Evolutionary conservation across 2,797 vertebrate genomes (phyloP).

Genomic region (Eleutherodactylus coqui): DNA sequence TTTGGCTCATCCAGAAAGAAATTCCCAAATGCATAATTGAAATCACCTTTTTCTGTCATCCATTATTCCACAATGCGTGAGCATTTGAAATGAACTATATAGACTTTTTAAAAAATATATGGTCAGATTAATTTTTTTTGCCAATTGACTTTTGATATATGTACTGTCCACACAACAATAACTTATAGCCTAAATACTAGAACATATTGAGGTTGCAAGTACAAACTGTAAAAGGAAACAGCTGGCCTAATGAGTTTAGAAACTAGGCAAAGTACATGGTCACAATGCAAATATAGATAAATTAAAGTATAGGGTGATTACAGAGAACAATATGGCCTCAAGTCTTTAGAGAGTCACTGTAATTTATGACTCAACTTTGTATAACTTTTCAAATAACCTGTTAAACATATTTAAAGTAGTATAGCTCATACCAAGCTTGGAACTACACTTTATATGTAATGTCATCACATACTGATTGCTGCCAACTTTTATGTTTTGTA

Average conservation of each 20-base stretch:
- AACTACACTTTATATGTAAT: no score
- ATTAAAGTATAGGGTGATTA: constrained; percentile 11
- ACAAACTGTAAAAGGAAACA: constrained; percentile 23
- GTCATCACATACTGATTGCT: no score
- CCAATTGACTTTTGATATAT: constrained; percentile 33
- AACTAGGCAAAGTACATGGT: neutral
- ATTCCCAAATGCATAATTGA: constrained; percentile 25
- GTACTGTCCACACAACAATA: constrained; percentile 7
- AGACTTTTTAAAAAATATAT: constrained; percentile 24
- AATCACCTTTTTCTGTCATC: constrained; percentile 23
- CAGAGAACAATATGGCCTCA: neutral
- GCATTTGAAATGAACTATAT: constrained; percentile 33
- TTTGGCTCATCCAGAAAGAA: constrained; percentile 49
- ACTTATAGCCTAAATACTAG: constrained; percentile 19
- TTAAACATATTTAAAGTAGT: neutral
- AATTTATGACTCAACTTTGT: neutral
- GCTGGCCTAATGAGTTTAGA: neutral
- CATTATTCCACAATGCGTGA: constrained; percentile 25
- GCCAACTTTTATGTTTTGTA: no score
- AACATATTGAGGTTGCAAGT: constrained; percentile 5
- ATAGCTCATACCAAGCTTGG: no score
- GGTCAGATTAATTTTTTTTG: neutral
- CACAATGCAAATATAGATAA: constrained; percentile 12
- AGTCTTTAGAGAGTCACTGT: neutral
- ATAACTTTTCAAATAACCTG: neutral